These are phyloP conservation scores for Arctopsyche grandis DNA, from an alignment of 1,140 invertebrate genomes.

Conservation along the genomic window DNA sequence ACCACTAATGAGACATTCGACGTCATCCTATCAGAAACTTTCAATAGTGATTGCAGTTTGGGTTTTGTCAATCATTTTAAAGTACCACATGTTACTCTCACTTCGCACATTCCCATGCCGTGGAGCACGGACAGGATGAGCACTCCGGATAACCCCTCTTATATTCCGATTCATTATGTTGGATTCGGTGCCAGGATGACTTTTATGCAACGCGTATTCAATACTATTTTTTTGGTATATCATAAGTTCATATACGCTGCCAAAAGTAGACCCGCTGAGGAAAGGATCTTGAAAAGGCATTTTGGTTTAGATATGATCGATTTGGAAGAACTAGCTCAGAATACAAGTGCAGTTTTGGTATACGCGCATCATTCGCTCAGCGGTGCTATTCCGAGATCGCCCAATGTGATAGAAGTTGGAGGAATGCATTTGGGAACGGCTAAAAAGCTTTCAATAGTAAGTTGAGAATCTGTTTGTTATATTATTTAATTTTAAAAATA, in stretches of 20 bases:
- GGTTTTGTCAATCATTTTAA: constrained; percentile 68
- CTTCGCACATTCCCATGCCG: constrained; percentile 69
- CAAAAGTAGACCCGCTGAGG: constrained; percentile 65
- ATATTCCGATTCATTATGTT: constrained; percentile 66
- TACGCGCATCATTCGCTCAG: constrained; percentile 70
- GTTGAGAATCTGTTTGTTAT: not conserved
- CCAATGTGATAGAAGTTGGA: constrained; percentile 72
- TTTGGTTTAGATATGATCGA: constrained; percentile 67
- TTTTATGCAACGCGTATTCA: constrained; percentile 67
- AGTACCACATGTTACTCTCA: constrained; percentile 68
- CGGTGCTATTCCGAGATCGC: constrained; percentile 62
- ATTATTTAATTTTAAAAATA: no score
- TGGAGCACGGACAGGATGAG: constrained; percentile 69
- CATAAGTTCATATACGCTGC: constrained; percentile 65
- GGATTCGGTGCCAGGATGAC: constrained; percentile 65
- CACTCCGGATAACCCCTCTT: constrained; percentile 68
- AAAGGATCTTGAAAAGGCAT: constrained; percentile 66
- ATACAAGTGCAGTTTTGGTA: constrained; percentile 68
- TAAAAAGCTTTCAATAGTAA: constrained; percentile 62
- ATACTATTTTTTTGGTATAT: constrained; percentile 64
- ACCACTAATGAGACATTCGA: constrained; percentile 67
- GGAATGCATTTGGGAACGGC: constrained; percentile 64
- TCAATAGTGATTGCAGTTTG: constrained; percentile 72
- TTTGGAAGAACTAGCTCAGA: constrained; percentile 67
- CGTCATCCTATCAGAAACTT: constrained; percentile 70